phyloP scores from a whole-genome alignment of 1,140 invertebrate species.

The Phortica variegata region DNA sequence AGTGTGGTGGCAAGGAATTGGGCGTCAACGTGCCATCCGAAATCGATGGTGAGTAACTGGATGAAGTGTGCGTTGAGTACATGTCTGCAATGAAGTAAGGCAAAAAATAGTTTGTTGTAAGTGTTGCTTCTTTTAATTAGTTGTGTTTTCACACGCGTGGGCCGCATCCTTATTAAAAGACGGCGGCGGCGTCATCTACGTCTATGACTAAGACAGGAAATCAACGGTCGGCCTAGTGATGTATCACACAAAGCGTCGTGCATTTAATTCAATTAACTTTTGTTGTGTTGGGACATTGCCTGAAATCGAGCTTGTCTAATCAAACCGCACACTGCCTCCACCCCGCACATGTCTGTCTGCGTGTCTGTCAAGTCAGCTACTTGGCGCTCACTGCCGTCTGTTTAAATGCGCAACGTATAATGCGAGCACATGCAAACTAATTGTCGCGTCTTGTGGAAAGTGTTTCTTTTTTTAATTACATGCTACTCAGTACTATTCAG shows the following conservation, averaged over 20 bases:
- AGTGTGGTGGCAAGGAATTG: constrained; percentile 24
- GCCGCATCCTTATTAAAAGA: constrained; percentile 47
- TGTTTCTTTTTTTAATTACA: constrained; percentile 29
- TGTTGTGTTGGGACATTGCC: constrained; percentile 31
- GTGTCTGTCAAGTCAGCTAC: background rate
- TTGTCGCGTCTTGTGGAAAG: constrained; percentile 11
- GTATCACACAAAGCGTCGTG: constrained; percentile 28
- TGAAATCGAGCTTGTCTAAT: background rate
- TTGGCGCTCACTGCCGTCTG: constrained; percentile 9
- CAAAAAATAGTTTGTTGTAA: background rate
- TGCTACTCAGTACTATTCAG: too few species aligned
- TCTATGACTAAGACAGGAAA: constrained; percentile 41
- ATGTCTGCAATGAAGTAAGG: constrained; percentile 38
- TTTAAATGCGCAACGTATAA: constrained; percentile 10
- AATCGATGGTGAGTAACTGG: constrained; percentile 54
- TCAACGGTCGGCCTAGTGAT: constrained; percentile 25
- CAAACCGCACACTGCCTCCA: too few species aligned
- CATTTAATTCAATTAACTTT: constrained; percentile 47
- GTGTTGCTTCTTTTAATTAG: background rate
- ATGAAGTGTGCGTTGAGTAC: constrained; percentile 56
- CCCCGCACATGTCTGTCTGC: too few species aligned
- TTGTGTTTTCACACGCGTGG: constrained; percentile 20
- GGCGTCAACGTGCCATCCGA: constrained; percentile 53
- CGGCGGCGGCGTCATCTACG: constrained; percentile 9
- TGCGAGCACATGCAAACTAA: constrained; percentile 41